phyloP scores from a whole-genome alignment of 1,140 invertebrate genomes.

The Drosophila sp. region DNA sequence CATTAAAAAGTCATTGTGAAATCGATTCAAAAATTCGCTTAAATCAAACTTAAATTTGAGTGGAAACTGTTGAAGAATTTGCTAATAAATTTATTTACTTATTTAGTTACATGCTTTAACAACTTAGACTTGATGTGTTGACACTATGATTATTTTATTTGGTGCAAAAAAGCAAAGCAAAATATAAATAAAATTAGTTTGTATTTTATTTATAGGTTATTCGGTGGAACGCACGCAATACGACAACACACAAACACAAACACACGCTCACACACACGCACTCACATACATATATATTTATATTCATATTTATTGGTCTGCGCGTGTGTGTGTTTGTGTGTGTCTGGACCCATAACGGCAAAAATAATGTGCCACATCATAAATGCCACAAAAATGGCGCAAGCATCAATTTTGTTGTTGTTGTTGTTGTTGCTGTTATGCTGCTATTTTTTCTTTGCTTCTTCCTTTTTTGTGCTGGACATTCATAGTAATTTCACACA shows the following conservation, averaged over 20 bases:
- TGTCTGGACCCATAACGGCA: constrained; percentile 57
- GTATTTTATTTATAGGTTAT: constrained; percentile 72
- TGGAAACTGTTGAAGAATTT: not conserved
- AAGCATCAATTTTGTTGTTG: constrained; percentile 36
- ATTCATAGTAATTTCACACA: constrained; percentile 50
- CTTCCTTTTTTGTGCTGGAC: constrained; percentile 40
- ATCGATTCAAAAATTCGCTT: not conserved
- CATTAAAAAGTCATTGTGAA: not conserved
- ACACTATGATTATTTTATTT: constrained; percentile 69
- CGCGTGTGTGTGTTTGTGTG: constrained; percentile 2
- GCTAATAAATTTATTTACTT: too few species aligned
- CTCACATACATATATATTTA: constrained; percentile 21
- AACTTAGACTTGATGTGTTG: constrained; percentile 42
- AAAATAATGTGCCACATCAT: constrained; percentile 80
- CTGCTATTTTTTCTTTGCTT: constrained; percentile 23
- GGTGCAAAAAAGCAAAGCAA: not conserved
- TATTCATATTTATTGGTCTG: constrained; percentile 49
- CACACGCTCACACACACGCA: constrained; percentile 1
- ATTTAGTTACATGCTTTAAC: too few species aligned
- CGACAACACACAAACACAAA: constrained; percentile 43
- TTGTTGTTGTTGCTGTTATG: constrained; percentile 15
- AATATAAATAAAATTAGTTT: constrained; percentile 81
- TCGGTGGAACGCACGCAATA: constrained; percentile 57
- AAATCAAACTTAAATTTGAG: not conserved
- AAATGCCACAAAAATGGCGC: constrained; percentile 81